phyloP scores from a whole-genome alignment of 2,888 invertebrate species.

The Tanypteryx hageni region DNA sequence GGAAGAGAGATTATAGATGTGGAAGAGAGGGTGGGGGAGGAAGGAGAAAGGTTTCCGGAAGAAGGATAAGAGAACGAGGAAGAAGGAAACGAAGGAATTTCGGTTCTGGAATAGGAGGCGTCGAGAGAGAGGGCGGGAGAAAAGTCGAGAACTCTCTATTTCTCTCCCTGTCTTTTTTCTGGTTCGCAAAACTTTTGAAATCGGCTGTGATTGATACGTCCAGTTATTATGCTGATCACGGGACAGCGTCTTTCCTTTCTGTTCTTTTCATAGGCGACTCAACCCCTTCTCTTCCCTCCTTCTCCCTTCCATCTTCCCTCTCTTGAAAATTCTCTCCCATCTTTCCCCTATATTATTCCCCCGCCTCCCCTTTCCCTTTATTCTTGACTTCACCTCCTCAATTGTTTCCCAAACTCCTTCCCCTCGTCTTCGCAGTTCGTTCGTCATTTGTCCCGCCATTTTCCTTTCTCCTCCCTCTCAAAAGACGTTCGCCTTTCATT shows the following conservation, averaged over 20 bases:
- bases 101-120: background rate
- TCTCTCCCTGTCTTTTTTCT: background rate
- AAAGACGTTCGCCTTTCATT: too few species aligned
- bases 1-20: background rate
- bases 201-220: slow-evolving; percentile 57
- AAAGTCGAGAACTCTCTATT: slow-evolving; percentile 41
- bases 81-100: background rate
- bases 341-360: background rate
- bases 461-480: background rate
- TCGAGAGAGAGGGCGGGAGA: background rate
- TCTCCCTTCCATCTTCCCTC: background rate
- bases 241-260: slow-evolving; percentile 5
- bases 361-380: background rate
- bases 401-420: slow-evolving; percentile 4
- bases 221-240: slow-evolving; percentile 58
- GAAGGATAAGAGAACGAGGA: background rate
- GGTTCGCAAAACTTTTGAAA: slow-evolving; percentile 22
- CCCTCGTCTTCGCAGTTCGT: background rate
- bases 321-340: too few species aligned
- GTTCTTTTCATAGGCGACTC: background rate
- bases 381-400: background rate
- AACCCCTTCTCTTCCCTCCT: background rate
- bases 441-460: background rate
- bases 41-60: background rate
- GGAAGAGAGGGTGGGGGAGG: background rate